Conservation (phyloP, 1,140 invertebrate genomes). For the Bombus superbus region DNA sequence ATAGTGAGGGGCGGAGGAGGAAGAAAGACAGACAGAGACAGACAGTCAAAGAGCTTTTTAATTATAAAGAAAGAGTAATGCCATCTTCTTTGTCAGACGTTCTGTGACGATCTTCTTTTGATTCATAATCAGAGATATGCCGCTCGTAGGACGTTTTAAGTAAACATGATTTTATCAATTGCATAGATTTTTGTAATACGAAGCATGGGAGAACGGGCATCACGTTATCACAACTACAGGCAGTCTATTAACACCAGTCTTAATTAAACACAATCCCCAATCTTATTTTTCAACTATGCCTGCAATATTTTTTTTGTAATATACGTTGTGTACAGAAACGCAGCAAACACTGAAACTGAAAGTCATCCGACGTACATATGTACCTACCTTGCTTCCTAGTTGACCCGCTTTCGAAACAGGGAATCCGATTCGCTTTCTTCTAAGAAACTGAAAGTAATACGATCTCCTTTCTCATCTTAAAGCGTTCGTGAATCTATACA, state of each 20-base stretch:
- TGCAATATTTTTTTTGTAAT: not conserved
- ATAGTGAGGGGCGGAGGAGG: fast-evolving
- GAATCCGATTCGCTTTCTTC: not conserved
- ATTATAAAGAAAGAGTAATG: not conserved
- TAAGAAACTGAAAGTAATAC: not conserved
- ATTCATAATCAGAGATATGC: not conserved
- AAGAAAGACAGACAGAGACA: not conserved
- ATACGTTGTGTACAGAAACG: not conserved
- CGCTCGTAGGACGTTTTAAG: not conserved
- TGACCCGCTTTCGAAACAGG: not conserved
- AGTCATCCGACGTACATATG: not conserved
- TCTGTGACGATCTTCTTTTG: not conserved
- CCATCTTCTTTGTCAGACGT: not conserved
- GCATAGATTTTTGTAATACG: not conserved
- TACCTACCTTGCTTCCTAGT: too few relatives aligned
- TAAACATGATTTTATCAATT: not conserved
- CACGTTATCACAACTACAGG: not conserved
- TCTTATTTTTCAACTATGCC: not conserved
- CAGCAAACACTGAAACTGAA: not conserved
- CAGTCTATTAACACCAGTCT: not conserved
- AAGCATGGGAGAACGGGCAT: not conserved
- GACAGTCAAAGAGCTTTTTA: not conserved
- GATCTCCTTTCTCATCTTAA: not conserved
- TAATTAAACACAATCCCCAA: not conserved
- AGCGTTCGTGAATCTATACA: not conserved